Evolutionary conservation across 2,113 vertebrate species (phyloP), one percentile per base, ranked within the genome.

Genomic region (Paraplagusia blochii): DNA sequence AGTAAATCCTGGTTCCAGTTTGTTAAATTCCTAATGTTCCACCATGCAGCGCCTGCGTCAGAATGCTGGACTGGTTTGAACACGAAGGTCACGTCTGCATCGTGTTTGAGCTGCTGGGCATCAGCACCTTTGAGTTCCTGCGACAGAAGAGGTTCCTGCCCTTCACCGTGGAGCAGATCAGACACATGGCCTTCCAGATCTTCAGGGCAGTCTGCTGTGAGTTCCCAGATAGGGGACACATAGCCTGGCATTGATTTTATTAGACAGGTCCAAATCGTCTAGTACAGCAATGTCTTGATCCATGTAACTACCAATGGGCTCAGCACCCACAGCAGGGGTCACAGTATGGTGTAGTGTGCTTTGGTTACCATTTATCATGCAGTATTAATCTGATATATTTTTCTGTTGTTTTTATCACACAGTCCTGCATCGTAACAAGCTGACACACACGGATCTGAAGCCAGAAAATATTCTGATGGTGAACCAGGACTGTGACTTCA

Each of bases 391-490:
- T 0, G 44, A 44, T 54, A 1, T 61, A n/a, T 69, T 7, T 50
- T 12, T 16, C 5, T 36, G 11, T 58, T 16, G 52, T 72, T 85
- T 5, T 51, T 12, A 4, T 29, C 6, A 29, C 22, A 13, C 79
- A 98, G 95, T 98, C 85, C 87, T 98, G 33, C 96, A 98, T 78
- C 91, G 93, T 57, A 96, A 95, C 88, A 93, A 96, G 60, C 78
- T 98, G 82, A 98, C 95, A 14, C 96, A 98, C 83, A 98, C 96
- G 1, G 96, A 98, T 86, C 86, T 98, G 76, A 98, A 98, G 69
- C 96, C 96, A 44, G 96, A 98, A 83, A 98, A 98, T 85, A 98
- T 98, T 79, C 88, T 98, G 70, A 95, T 98, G 80, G 90, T 98
- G 72, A 84, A 90, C 59, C 95, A 95, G 51, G 72, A 93, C 72